Base-by-base conservation (phyloP, 2,888 invertebrate genomes). In the Callyntrura sp. region DNA sequence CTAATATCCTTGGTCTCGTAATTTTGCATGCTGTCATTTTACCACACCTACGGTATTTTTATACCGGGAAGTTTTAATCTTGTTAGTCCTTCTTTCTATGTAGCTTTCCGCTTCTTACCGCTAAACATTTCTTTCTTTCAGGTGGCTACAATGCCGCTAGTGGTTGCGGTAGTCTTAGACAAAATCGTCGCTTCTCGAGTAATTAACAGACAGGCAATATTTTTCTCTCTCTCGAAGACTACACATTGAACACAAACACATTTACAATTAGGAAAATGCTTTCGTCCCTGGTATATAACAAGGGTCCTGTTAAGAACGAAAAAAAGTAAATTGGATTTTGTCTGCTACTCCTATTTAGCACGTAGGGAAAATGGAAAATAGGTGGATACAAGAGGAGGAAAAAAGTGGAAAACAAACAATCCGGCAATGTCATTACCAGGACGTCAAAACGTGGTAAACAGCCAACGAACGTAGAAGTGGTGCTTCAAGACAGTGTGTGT, bases 341-440 rank as follows among this genome's bases (percentile, higher is more conserved):
- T 68, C 35, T 25, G 62, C 11, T 6, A 11, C 23, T 25, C 35
- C 43, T 9, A 70, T 9, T 17, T 70, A 17, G 68, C 68, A 70
- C 35, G 43, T 17, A 14, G 3, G 35, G 14, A 28, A 35, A 65
- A 23, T 28, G 14, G 11, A 43, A 70, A n/a, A n/a, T 43, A 6
- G 43, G 20, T 17, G 43, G 35, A 35, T 35, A 35, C 35, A 35
- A 9, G 12, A 62, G 28, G 35, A 68, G 25, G 62, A 70, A 70
- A 70, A 70, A 43, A 70, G 68, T 70, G 68, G 68, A 70, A 70
- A 70, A 43, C 17, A 70, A 70, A 70, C 35, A 70, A 70, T 70
- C 43, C 17, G 68, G n/a, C 68, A 70, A 70, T 70, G 68, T 70
- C 68, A 70, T 70, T 70, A 70, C 43, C 68, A 70, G 17, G 43